Evolutionary conservation across 2,113 vertebrate species (phyloP), one percentile per base, ranked within the genome.

Genomic region (Sprattus sprattus): DNA sequence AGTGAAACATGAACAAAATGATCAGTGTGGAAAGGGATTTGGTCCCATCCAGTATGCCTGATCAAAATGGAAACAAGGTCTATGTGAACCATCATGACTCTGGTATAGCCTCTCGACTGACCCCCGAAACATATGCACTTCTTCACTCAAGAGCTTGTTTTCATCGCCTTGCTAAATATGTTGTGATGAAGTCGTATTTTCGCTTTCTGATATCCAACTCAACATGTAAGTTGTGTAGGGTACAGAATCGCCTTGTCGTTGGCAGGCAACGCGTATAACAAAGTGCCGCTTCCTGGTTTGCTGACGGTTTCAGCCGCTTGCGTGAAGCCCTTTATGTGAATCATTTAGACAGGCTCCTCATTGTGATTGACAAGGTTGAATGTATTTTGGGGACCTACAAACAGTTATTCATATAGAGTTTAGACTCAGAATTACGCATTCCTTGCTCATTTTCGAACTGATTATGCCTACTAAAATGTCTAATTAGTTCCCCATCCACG

Each of bases 271-370:
- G 71, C 71, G 71, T 78, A 78, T 3, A 78, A 78, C 71, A 78
- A 78, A 78, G 71, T 78, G 71, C 71, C 71, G 71, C 71, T 78
- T 78, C 71, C 71, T 78, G 71, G 71, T 78, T 78, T 44, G 13
- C 71, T 78, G 71, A 78, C 13, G 28, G 71, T 10, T 78, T 39
- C 71, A 15, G 71, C 71, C 39, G 32, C 39, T 32, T 39, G 71
- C 71, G 11, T 78, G 11, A 16, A 78, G 28, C 28, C 25, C 71
- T 78, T 78, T 44, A 39, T 78, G 28, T 78, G 71, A 78, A 32
- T 39, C 71, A 60, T 60, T 18, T 22, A 60, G 54, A 60, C 54
- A 60, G 54, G 22, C 54, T 6, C 54, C 18, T 60, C 18, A 39
- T 78, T 78, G 32, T 39, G 32, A 78, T 78, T 78, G 71, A 15